Evolutionary conservation across 2,888 invertebrate species (phyloP), one percentile per base, ranked within the genome.

Genomic region (Drosophila demipolita): DNA sequence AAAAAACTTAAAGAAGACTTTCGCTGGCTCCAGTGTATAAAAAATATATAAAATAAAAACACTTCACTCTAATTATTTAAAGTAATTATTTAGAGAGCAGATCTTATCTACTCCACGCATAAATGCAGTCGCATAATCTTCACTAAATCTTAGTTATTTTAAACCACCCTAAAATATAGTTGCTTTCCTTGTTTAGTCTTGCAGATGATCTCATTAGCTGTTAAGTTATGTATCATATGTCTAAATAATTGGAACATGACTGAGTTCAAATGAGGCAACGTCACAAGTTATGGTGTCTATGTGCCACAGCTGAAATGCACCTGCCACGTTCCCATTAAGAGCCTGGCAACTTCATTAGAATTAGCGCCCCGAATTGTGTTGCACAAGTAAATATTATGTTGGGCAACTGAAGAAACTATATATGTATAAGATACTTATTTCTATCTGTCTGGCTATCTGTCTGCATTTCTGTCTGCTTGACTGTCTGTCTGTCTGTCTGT

Each of bases 321-420:
- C 83, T 84, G 88, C 88, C 83, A 84, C 86, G 64, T 38, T 73
- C 61, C 64, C 62, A 38, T 33, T 32, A 32, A 42, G n/a, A 62
- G 48, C 78, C 62, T 66, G 75, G 75, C 68, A 85, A 80, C 80
- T 84, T 83, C 86, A 83, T 86, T 79, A 73, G 84, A 88, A 88
- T 66, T 76, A 84, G 78, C 86, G 81, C 81, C 81, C 59, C 33
- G 36, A 48, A 60, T 23, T 52, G 53, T 45, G 45, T 20, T 20
- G 35, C 38, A 35, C 66, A 79, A 72, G 85, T 80, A 85, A 87
- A 84, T 87, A 84, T 85, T 82, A 68, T 72, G 63, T 66, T 53
- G 40, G 11, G 40, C 57, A 55, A 38, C 36, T 26, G 12, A 55
- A 26, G 52, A 60, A 36, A 60, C 26, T 42, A 15, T 26, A 40